Conservation (phyloP, 2,888 invertebrate genomes). For the Noctua pronuba region DNA sequence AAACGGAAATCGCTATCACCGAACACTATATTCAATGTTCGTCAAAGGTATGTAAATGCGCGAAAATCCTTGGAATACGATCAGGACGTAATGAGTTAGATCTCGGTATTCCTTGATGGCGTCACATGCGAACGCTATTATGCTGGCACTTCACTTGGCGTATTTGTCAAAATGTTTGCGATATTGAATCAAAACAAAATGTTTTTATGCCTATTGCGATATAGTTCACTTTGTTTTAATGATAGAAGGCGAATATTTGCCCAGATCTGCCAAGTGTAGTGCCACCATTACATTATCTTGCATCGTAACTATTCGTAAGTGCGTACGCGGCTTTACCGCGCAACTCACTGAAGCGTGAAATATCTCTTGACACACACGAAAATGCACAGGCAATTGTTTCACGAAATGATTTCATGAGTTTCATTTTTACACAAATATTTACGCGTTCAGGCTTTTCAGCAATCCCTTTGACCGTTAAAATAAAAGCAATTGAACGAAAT, state of each 20-base stretch:
- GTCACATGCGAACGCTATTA: neutral
- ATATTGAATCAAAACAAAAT: too few relatives aligned
- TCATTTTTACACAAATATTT: conserved; percentile 30
- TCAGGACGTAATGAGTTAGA: neutral
- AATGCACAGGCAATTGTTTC: conserved; percentile 41
- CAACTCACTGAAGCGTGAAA: conserved; percentile 23
- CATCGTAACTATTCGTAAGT: conserved; percentile 5
- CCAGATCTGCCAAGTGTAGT: too few relatives aligned
- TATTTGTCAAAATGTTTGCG: too few relatives aligned
- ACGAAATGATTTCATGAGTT: conserved; percentile 22
- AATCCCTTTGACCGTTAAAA: conserved; percentile 13
- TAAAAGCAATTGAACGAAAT: conserved; percentile 21
- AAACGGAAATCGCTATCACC: conserved; percentile 19
- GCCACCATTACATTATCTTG: conserved; percentile 10
- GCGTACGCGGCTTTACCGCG: neutral
- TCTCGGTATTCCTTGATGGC: neutral
- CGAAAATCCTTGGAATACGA: conserved; percentile 14
- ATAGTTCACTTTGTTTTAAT: too few relatives aligned
- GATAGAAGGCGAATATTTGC: too few relatives aligned
- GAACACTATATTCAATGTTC: neutral
- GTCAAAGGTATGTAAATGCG: conserved; percentile 31
- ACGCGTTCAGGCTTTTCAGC: neutral
- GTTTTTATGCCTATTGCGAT: too few relatives aligned
- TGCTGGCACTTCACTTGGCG: too few relatives aligned
- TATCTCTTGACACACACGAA: conserved; percentile 31